Evolutionary conservation across 2,888 invertebrate species (phyloP).

Genomic region (Rhingia campestris): DNA sequence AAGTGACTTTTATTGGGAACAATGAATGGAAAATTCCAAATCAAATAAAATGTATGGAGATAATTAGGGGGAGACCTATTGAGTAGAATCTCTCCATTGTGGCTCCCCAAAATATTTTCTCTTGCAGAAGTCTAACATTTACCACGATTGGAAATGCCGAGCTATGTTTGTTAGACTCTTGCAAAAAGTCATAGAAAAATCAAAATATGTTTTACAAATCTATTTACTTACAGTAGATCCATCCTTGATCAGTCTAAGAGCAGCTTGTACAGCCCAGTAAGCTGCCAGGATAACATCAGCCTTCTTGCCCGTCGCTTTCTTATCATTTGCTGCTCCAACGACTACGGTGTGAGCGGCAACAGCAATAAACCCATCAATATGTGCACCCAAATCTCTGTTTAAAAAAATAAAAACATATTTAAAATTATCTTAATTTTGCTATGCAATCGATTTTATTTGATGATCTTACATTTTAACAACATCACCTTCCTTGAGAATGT

Average conservation of each 20-base stretch:
- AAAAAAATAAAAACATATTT: slow-evolving; percentile 22
- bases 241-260: slow-evolving; percentile 94
- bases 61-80: slow-evolving; percentile 72
- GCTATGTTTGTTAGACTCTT: slow-evolving; percentile 19
- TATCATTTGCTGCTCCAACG: slow-evolving; percentile 89
- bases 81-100: slow-evolving; percentile 69
- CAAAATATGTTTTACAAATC: background rate
- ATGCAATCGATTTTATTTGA: too few species aligned
- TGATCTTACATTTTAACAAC: slow-evolving; percentile 96
- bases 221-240: slow-evolving; percentile 89
- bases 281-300: slow-evolving; percentile 98
- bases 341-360: slow-evolving; percentile 98
- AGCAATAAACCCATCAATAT: slow-evolving; percentile 99
- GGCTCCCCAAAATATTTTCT: slow-evolving; percentile 65
- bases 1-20: too few species aligned
- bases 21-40: too few species aligned
- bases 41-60: slow-evolving; percentile 62
- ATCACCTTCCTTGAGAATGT: slow-evolving; percentile 93
- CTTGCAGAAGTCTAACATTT: slow-evolving; percentile 38
- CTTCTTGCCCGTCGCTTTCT: slow-evolving; percentile 92
- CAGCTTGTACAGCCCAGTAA: slow-evolving; percentile 97
- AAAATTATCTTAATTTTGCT: background rate
- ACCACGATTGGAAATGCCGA: background rate
- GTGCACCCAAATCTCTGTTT: slow-evolving; percentile 96
- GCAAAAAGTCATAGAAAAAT: background rate